Base-by-base conservation (phyloP, 2,797 vertebrate genomes). In the Bradypodion pumilum region DNA sequence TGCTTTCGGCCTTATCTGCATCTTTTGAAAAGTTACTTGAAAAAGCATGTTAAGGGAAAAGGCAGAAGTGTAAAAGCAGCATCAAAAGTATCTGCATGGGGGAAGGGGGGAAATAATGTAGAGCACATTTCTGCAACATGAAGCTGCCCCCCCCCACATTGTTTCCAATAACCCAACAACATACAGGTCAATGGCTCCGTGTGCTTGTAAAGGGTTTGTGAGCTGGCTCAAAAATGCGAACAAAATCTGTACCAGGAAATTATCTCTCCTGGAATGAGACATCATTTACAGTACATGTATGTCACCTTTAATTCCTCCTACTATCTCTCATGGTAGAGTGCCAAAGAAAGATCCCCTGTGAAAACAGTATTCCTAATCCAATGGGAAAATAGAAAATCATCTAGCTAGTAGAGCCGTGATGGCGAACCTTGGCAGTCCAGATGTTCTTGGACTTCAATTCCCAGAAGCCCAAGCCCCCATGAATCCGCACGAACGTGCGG, bases 81-180 rank as follows among this genome's bases (percentile, higher is more conserved):
- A 73, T 73, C 23, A 37, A 63, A 70, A 21, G 15, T 16, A 42
- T 70, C 3, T n/a, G 21, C n/a, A 42, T 1, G 62, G 2, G 1
- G 15, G 7, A 6, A 27, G 59, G 32, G 4, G 2, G n/a, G n/a
- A n/a, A n/a, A 37, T 37, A 29, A 10, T 42, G 8, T 74, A 0
- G 66, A 81, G 52, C 74, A 81, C 56, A 16, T 74, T 29, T 16
- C n/a, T 68, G 63, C 46, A 77, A 32, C 3, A 81, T 27, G 23
- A 0, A 0, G 0, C 0, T 16, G 74, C 75, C 82, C 12, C 6
- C 1, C n/a, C n/a, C n/a, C n/a, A n/a, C n/a, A 23, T 29, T 52
- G 19, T 4, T 44, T 27, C 32, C 32, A n/a, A 59, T 15, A 7
- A 65, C 23, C 73, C 37, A 8, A n/a, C 13, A 12, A 23, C 16